These are phyloP conservation scores for Ylistrum balloti DNA, from an alignment of 1,140 invertebrate genomes.

Conservation along the genomic window DNA sequence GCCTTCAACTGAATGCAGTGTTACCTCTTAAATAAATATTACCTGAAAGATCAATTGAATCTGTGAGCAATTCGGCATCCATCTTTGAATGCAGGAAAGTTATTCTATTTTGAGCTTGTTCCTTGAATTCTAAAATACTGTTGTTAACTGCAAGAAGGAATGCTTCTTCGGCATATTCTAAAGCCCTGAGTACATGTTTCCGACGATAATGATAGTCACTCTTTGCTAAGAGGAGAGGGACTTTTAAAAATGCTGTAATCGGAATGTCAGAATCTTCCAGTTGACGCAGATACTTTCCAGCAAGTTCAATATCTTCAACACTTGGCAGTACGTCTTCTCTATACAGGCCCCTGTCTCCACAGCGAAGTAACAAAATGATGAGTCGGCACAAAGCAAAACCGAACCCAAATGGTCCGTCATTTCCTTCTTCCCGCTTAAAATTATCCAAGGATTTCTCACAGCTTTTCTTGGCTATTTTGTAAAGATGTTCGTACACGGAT, in stretches of 20 bases:
- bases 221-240: conserved; percentile 63
- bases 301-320: conserved; percentile 54
- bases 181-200: conserved; percentile 46
- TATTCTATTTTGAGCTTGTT: conserved; percentile 61
- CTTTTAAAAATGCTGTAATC: conserved; percentile 65
- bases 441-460: conserved; percentile 55
- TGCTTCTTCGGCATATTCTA: conserved; percentile 59
- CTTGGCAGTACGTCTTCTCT: conserved; percentile 51
- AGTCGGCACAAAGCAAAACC: conserved; percentile 66
- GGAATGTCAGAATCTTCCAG: conserved; percentile 57
- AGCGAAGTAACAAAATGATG: conserved; percentile 58
- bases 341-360: conserved; percentile 63
- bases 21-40: too few species aligned
- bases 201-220: conserved; percentile 61
- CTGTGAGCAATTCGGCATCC: too few species aligned
- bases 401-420: conserved; percentile 67
- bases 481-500: too few species aligned
- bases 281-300: conserved; percentile 52
- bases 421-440: conserved; percentile 65
- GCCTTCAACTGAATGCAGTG: too few species aligned
- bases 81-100: too few species aligned
- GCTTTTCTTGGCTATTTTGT: conserved; percentile 50
- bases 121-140: conserved; percentile 61
- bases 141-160: conserved; percentile 48
- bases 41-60: too few species aligned